Conservation (phyloP, 2,888 invertebrate species). For the Philopedon plagiatum region DNA sequence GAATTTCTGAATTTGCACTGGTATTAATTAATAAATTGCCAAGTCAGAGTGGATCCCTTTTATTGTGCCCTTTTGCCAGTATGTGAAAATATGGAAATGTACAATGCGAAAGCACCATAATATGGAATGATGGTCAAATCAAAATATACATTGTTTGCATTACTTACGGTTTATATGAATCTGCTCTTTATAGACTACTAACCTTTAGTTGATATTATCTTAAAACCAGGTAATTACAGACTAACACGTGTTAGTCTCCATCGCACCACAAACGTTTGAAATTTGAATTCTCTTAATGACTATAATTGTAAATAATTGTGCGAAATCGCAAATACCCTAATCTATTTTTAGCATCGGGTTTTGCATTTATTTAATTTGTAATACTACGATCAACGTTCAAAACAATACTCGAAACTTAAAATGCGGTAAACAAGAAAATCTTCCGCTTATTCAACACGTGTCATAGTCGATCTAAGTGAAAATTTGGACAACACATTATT, state of each 20-base stretch:
- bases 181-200: neutral
- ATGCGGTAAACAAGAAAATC: constrained; percentile 11
- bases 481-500: neutral
- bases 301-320: constrained; percentile 10
- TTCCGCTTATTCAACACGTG: constrained; percentile 6
- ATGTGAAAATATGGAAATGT: too few species aligned
- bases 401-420: neutral
- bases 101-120: too few species aligned
- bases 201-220: too few species aligned
- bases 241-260: neutral
- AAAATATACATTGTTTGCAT: too few species aligned
- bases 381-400: neutral
- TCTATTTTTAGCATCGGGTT: constrained; percentile 8
- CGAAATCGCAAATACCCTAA: constrained; percentile 1
- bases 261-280: neutral
- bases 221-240: neutral
- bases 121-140: too few species aligned
- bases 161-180: constrained; percentile 1
- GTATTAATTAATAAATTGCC: too few species aligned
- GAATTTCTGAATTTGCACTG: too few species aligned
- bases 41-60: too few species aligned
- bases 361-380: constrained; percentile 1
- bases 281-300: neutral
- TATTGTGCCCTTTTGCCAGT: too few species aligned
- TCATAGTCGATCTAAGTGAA: neutral